Evolutionary conservation across 1,140 invertebrate genomes (phyloP).

Genomic region (Aphaenogaster rudis): DNA sequence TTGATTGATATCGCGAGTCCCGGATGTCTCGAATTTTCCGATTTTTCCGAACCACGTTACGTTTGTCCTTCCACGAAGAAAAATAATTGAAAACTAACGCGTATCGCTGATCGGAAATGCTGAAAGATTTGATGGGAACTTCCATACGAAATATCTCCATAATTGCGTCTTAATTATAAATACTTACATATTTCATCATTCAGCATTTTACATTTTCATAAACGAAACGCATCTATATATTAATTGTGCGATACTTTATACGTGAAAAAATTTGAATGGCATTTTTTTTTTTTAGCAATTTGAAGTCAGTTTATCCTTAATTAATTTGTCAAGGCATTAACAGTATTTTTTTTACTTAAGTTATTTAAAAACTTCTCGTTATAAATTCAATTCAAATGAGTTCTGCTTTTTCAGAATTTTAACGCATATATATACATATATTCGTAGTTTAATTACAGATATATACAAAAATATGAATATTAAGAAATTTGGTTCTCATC

Average conservation of each 20-base stretch:
- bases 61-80: slow-evolving; percentile 39
- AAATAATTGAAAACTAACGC: slow-evolving; percentile 1
- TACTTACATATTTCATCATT: not conserved
- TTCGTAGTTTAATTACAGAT: not conserved
- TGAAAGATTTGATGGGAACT: not conserved
- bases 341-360: not conserved
- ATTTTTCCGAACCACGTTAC: slow-evolving; percentile 37
- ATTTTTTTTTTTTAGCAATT: not conserved
- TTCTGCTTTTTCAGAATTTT: not conserved
- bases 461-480: not conserved
- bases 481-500: not conserved
- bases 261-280: not conserved
- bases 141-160: not conserved
- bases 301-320: not conserved
- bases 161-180: not conserved
- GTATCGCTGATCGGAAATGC: not conserved
- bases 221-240: not conserved
- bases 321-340: not conserved
- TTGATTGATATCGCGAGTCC: slow-evolving; percentile 55
- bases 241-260: not conserved
- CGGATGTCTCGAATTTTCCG: slow-evolving; percentile 46
- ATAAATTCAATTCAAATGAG: not conserved
- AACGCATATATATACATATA: not conserved
- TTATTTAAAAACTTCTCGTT: not conserved
- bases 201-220: not conserved